These are phyloP conservation scores for Crossocerus cetratus DNA, from an alignment of 2,888 invertebrate species.

Conservation along the genomic window DNA sequence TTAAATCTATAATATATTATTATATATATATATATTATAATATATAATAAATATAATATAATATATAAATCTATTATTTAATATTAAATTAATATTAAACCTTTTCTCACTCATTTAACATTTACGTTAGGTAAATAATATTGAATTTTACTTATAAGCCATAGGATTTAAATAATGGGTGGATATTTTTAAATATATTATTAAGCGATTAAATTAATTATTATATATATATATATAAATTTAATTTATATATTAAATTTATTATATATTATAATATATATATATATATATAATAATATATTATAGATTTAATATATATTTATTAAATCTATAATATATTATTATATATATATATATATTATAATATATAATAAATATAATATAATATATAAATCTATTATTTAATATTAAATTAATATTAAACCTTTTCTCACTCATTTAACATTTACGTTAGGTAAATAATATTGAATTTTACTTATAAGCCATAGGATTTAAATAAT, in stretches of 20 bases:
- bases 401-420: not conserved
- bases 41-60: not conserved
- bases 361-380: not conserved
- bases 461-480: not conserved
- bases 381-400: not conserved
- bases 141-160: not conserved
- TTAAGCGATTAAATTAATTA: constrained; percentile 35
- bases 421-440: not conserved
- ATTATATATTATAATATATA: not conserved
- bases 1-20: not conserved
- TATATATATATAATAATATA: not conserved
- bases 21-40: not conserved
- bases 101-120: not conserved
- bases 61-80: not conserved
- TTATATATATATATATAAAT: constrained; percentile 5
- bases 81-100: not conserved
- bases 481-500: too few relatives aligned
- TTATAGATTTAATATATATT: not conserved
- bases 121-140: not conserved
- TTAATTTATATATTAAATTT: not conserved
- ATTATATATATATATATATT: not conserved
- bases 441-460: not conserved
- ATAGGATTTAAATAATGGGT: too few relatives aligned
- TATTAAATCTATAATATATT: not conserved
- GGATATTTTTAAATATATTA: not conserved